phyloP scores from a whole-genome alignment of 2,797 vertebrate genomes.

The Epinephelus awoara region DNA sequence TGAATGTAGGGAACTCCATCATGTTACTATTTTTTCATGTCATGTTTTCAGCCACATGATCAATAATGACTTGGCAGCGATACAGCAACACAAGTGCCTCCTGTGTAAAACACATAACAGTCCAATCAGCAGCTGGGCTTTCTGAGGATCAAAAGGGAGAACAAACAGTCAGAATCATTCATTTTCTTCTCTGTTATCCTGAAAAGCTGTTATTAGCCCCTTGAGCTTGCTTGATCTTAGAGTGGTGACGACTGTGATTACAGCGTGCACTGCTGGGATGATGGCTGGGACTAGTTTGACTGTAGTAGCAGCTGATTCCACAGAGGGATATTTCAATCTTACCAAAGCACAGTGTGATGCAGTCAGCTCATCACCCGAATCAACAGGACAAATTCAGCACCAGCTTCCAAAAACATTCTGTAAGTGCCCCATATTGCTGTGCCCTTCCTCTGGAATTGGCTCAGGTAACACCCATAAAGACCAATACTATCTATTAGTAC shows the following conservation, averaged over 20 bases:
- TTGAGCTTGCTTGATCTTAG: slow-evolving; percentile 18
- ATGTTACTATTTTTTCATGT: background rate
- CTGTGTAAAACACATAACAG: background rate
- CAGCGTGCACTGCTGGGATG: slow-evolving; percentile 2
- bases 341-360: slow-evolving; percentile 6
- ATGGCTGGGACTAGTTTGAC: background rate
- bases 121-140: slow-evolving; percentile 13
- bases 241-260: slow-evolving; percentile 41
- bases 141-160: slow-evolving; percentile 21
- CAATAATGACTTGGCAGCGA: background rate
- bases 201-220: slow-evolving; percentile 18
- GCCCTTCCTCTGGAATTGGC: background rate
- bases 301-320: slow-evolving; percentile 31
- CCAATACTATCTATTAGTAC: background rate
- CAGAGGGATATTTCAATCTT: slow-evolving; percentile 13
- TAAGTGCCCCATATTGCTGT: background rate
- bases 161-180: slow-evolving; percentile 27
- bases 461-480: background rate
- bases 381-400: slow-evolving; percentile 12
- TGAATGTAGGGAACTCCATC: background rate
- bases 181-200: slow-evolving; percentile 29
- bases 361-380: background rate
- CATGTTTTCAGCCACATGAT: background rate
- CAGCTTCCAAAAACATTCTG: background rate
- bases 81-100: background rate